Conservation (phyloP, 2,113 vertebrate species). For the Carlito syrichta region DNA sequence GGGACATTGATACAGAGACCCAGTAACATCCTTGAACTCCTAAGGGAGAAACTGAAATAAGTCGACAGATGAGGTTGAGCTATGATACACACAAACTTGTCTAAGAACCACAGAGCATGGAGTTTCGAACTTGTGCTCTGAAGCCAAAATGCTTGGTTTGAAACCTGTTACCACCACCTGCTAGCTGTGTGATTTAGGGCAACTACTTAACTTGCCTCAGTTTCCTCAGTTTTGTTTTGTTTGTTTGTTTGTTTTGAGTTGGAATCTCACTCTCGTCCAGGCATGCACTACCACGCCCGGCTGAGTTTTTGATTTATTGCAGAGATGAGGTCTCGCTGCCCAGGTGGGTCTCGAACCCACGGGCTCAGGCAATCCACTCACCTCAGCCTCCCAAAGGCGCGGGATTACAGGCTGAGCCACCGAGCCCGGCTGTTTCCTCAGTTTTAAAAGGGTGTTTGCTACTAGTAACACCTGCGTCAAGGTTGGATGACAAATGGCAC, state of each 20-base stretch:
- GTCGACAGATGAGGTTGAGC: not conserved
- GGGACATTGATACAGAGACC: not conserved
- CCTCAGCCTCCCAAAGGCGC: too few relatives aligned
- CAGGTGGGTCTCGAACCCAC: too few relatives aligned
- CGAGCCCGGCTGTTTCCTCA: too few relatives aligned
- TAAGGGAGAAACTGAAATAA: not conserved
- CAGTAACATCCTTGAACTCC: not conserved
- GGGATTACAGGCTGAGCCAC: too few relatives aligned
- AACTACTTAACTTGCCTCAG: not conserved
- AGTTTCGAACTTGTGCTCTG: not conserved
- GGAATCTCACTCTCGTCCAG: too few relatives aligned
- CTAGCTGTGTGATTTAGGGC: not conserved
- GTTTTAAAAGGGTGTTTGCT: not conserved
- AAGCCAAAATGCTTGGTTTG: not conserved
- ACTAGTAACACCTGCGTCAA: not conserved
- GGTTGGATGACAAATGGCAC: not conserved
- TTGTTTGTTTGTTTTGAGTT: too few relatives aligned
- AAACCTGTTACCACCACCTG: not conserved
- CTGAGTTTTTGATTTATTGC: too few relatives aligned
- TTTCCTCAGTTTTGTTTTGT: too few relatives aligned
- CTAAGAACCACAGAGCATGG: not conserved
- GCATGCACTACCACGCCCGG: too few relatives aligned
- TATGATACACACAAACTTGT: not conserved
- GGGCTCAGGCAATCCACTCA: too few relatives aligned
- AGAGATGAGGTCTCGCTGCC: too few relatives aligned